Evolutionary conservation across 2,113 vertebrate genomes (phyloP), one percentile per base, ranked within the genome.

Genomic region (Bambusicola thoracicus): DNA sequence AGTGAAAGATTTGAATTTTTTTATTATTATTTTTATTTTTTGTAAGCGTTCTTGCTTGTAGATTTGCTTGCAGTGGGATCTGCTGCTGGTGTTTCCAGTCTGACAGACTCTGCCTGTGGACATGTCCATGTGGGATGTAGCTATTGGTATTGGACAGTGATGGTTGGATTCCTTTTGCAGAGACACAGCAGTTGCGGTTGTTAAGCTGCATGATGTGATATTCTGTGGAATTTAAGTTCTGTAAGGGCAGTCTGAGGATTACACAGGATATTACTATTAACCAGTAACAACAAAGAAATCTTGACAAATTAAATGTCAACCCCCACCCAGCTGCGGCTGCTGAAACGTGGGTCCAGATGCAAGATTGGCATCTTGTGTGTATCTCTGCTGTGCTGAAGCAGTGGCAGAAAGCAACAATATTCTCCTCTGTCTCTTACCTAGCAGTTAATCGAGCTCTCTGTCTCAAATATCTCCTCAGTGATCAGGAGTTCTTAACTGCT

Each of bases 401-500:
- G 68, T 80, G 66, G 89, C 41, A 75, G 85, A 94, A 92, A 72
- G 10, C 61, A 75, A 43, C 0, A 0, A 38, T 89, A 91, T 82
- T 83, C 72, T 87, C 62, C 36, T 85, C 66, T 63, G 41, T 75
- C 87, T 96, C 68, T 81, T 74, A 69, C 86, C 65, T 36, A 93
- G 85, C 78, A 92, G 84, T 70, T 89, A 95, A 93, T 96, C 5
- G 41, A 96, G 91, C 91, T 92, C 78, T 59, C 38, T 63, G 87
- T 89, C 89, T 91, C 87, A 85, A 90, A 69, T 96, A 94, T 97
- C 96, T 96, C 49, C 78, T 96, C 91, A 89, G 10, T 72, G 87
- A 97, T 97, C 95, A 89, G 79, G 55, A 73, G 81, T 75, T 92
- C 91, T 93, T 94, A 94, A 96, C 92, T 82, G 92, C 63, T 94